Base-by-base conservation (phyloP, 2,113 vertebrate genomes). In the Lates calcarifer region DNA sequence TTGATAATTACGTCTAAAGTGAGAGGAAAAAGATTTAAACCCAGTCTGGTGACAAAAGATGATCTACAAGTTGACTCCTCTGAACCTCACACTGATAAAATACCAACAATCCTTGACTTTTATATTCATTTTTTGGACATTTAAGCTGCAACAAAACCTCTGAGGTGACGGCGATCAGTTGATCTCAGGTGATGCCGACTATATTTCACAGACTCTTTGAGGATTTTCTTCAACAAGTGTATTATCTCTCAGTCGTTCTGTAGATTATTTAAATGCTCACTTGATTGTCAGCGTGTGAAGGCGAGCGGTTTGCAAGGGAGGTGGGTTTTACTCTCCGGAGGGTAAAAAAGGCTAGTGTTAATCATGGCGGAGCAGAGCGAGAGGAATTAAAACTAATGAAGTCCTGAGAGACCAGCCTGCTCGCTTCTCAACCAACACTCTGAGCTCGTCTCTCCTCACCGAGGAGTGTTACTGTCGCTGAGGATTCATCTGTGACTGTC, bases 381-480 rank as follows among this genome's bases (percentile, higher is more conserved):
- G 96, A 96, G 94, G 97, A 97, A 98, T 98, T 97, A 97, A 92
- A 95, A 94, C 95, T 99, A 98, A 98, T 98, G 96, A 96, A 96
- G 96, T 94, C 96, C 96, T 94, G 89, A 93, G 97, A 97, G 97
- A 96, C 96, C 92, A 84, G 91, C 94, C 77, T 73, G 47, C 74
- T 68, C 69, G 80, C 71, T 55, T 79, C 81, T 84, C 84, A 74
- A 80, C 73, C 66, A 75, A 55, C 82, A 43, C 60, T 45, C 76
- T 14, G 53, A 60, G 66, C 79, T 39, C 64, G 56, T 79, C 60
- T 84, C 47, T 51, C 43, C 49, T 82, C 26, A 15, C 77, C 67
- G 64, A 53, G 29, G 83, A 76, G 74, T 74, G 53, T 28, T 6
- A 18, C 13, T 41, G 39, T 82, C 83, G 43, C 79, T 2, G 22